Evolutionary conservation across 2,113 vertebrate genomes (phyloP).

Genomic region (Sciurus niger): DNA sequence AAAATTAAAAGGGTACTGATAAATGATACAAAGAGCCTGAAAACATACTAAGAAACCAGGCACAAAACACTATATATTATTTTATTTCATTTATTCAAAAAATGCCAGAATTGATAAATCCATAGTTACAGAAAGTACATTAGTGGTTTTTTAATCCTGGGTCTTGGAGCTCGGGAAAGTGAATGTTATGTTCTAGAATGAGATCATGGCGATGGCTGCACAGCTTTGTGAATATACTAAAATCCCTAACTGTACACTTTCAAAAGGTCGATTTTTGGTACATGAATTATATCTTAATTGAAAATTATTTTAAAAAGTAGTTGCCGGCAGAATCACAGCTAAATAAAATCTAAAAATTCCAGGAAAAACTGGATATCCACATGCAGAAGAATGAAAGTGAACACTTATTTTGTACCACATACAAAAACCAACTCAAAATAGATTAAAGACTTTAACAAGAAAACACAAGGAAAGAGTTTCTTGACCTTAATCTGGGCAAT

Average conservation of each 20-base stretch:
- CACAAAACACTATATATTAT: background rate
- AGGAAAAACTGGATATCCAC: background rate
- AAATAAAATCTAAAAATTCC: background rate
- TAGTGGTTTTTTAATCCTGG: background rate
- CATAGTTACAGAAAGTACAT: background rate
- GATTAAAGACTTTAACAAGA: background rate
- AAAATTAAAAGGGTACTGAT: background rate
- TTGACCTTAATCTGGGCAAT: background rate
- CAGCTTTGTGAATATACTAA: background rate
- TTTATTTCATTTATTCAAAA: background rate
- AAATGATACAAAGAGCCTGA: background rate
- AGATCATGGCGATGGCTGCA: background rate
- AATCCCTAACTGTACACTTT: background rate
- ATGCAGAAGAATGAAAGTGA: background rate
- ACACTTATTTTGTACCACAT: background rate
- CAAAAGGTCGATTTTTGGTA: background rate
- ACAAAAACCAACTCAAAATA: background rate
- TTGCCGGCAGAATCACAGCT: background rate
- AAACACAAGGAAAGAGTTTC: background rate
- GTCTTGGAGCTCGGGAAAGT: background rate
- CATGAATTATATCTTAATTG: background rate
- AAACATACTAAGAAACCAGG: background rate
- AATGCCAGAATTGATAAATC: background rate
- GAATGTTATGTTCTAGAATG: background rate
- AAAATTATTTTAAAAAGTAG: background rate